These are phyloP conservation scores for Melanotus villosus DNA, from an alignment of 2,888 invertebrate genomes.

Conservation along the genomic window DNA sequence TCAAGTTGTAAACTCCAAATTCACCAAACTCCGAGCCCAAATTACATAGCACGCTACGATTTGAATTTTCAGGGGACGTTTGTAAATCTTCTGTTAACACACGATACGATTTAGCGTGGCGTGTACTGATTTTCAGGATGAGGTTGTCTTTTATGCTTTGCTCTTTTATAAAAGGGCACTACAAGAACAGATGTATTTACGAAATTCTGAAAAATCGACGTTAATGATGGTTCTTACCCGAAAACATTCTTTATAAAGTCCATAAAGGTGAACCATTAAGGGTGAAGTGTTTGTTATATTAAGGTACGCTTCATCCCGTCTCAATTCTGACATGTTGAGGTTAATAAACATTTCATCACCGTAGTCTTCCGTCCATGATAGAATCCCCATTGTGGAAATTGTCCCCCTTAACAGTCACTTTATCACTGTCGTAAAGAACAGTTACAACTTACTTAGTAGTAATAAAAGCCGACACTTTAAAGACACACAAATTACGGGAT, in stretches of 20 bases:
- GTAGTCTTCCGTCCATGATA: slow-evolving; percentile 75
- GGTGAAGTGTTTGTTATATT: slow-evolving; percentile 59
- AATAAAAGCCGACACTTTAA: no score
- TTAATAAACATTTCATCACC: slow-evolving; percentile 70
- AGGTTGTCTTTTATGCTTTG: slow-evolving; percentile 10
- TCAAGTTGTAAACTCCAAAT: slow-evolving; percentile 81
- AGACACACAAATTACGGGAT: no score
- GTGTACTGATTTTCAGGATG: slow-evolving; percentile 40
- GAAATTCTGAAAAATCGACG: slow-evolving; percentile 39
- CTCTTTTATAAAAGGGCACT: slow-evolving; percentile 53
- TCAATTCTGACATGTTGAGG: slow-evolving; percentile 73
- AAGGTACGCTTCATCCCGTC: slow-evolving; percentile 79
- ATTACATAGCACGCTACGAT: slow-evolving; percentile 70
- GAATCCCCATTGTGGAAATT: slow-evolving; percentile 59
- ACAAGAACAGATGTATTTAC: no score
- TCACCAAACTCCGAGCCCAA: slow-evolving; percentile 74
- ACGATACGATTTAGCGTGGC: slow-evolving; percentile 42
- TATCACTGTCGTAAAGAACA: not conserved
- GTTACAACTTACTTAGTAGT: no score
- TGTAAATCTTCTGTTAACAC: slow-evolving; percentile 36
- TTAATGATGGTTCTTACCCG: no score
- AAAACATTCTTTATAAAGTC: slow-evolving; percentile 80
- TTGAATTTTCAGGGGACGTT: slow-evolving; percentile 36
- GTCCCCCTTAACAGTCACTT: not conserved
- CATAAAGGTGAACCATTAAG: slow-evolving; percentile 72